Evolutionary conservation across 2,888 invertebrate genomes (phyloP), one percentile per base, ranked within the genome.

Genomic region (Periphyllus acericola): DNA sequence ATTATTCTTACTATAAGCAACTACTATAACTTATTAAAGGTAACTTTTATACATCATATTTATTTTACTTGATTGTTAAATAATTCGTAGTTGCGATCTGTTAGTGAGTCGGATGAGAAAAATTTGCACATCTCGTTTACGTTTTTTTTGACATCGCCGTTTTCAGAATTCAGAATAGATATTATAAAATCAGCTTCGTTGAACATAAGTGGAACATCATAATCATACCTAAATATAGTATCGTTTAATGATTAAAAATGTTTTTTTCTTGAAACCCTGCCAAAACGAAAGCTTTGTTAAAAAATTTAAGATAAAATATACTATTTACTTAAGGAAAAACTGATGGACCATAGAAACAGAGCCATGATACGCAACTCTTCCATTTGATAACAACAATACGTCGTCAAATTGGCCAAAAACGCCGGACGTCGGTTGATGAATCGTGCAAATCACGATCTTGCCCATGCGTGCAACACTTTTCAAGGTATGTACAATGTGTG

Each of bases 401-500:
- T 87, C 75, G 66, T 89, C 89, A 29, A 89, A 89, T 66, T 89
- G 83, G 52, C 89, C 87, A 46, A 89, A 89, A 0, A 89, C 72
- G 25, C 89, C 89, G 6, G 89, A 89, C n/a, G 89, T 88, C 19
- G 89, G 89, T 60, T 89, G 89, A 71, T 89, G 89, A 36, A 89
- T 89, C 8, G 89, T 78, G 71, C 89, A 89, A 9, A 89, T 68
- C 36, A 89, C 86, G 40, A 89, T 88, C 76, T 89, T 89, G 3
- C 89, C 89, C n/a, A 76, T 89, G n/a, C 83, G 76, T 14, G 95
- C 93, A 66, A 96, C 92, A 89, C 93, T 93, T 52, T 94, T 93
- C 36, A 96, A 92, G 0, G 95, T 94, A 89, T 94, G 93, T 19
- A 97, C 94, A 0, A 98, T 96, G 34, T 94, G 94, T 89, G 94